Evolutionary conservation across 2,113 vertebrate species (phyloP).

Genomic region (Lota lota): DNA sequence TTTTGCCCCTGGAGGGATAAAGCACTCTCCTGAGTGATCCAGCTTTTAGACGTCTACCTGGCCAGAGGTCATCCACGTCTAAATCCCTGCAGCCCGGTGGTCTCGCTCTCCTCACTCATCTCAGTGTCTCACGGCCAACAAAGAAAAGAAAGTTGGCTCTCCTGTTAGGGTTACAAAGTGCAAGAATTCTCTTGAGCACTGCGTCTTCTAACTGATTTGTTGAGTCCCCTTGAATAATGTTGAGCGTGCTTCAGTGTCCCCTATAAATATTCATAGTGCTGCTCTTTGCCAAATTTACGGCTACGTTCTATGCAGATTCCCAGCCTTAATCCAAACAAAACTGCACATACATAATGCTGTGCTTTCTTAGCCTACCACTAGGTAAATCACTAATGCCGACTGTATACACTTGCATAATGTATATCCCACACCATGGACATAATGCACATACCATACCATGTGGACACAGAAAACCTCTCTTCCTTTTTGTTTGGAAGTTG

Average conservation of each 20-base stretch:
- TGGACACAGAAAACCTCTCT: background rate
- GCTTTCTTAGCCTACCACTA: background rate
- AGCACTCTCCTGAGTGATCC: slow-evolving; percentile 20
- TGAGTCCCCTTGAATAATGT: slow-evolving; percentile 8
- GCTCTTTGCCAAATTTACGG: background rate
- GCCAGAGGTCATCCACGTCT: slow-evolving; percentile 21
- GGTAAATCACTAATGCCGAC: background rate
- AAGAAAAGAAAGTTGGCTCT: slow-evolving; percentile 2
- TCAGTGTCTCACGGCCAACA: slow-evolving; percentile 12
- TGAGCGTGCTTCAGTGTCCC: slow-evolving; percentile 10
- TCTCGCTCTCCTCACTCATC: slow-evolving; percentile 17
- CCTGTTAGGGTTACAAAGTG: background rate
- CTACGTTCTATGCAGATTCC: slow-evolving; percentile 7
- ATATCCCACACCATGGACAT: background rate
- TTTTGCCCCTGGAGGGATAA: slow-evolving; percentile 26
- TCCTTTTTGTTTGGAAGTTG: background rate
- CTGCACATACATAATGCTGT: background rate
- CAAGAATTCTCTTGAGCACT: background rate
- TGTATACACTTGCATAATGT: background rate
- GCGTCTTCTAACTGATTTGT: background rate
- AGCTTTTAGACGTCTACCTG: slow-evolving; percentile 36
- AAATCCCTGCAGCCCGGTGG: slow-evolving; percentile 23
- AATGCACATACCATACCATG: slow-evolving; percentile 1
- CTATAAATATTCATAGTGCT: slow-evolving; percentile 15
- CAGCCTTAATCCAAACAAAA: slow-evolving; percentile 14